These are phyloP conservation scores for Sterrhoptilus dennistouni DNA, from an alignment of 2,113 vertebrate species.

Conservation along the genomic window DNA sequence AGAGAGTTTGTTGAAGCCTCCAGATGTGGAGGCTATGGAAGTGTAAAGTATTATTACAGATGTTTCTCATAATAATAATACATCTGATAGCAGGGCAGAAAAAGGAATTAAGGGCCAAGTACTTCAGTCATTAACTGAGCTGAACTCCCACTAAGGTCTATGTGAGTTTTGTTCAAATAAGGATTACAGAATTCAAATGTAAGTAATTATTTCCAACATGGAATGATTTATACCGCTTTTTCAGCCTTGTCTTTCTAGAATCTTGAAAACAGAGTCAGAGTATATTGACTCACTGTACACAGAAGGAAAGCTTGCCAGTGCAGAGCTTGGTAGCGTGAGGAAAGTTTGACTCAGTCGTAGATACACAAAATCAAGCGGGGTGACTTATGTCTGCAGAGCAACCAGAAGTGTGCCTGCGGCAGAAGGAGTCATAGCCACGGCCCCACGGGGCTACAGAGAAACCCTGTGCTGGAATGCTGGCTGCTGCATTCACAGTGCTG, in stretches of 20 bases:
- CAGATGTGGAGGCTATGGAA: constrained; percentile 56
- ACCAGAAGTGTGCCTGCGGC: neutral
- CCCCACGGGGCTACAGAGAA: neutral
- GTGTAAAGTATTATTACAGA: constrained; percentile 63
- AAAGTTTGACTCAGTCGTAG: constrained; percentile 22
- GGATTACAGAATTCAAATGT: constrained; percentile 56
- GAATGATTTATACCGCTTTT: constrained; percentile 64
- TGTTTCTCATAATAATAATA: constrained; percentile 64
- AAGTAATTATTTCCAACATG: constrained; percentile 60
- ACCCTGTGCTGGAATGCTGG: neutral
- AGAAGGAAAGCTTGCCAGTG: neutral
- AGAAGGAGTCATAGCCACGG: neutral
- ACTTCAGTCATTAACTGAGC: constrained; percentile 56
- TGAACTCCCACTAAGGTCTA: constrained; percentile 60
- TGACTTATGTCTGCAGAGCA: neutral
- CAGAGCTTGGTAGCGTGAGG: constrained; percentile 14
- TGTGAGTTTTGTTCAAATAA: constrained; percentile 66
- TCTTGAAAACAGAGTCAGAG: constrained; percentile 48
- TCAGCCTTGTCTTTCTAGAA: constrained; percentile 60
- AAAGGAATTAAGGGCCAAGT: constrained; percentile 65
- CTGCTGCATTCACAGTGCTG: neutral
- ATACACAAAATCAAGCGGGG: neutral
- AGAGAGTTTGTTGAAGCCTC: constrained; percentile 29
- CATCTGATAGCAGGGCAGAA: constrained; percentile 61
- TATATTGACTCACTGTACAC: constrained; percentile 20